Conservation (phyloP, 2,797 vertebrate species). For the Rhynchotus rufescens region DNA sequence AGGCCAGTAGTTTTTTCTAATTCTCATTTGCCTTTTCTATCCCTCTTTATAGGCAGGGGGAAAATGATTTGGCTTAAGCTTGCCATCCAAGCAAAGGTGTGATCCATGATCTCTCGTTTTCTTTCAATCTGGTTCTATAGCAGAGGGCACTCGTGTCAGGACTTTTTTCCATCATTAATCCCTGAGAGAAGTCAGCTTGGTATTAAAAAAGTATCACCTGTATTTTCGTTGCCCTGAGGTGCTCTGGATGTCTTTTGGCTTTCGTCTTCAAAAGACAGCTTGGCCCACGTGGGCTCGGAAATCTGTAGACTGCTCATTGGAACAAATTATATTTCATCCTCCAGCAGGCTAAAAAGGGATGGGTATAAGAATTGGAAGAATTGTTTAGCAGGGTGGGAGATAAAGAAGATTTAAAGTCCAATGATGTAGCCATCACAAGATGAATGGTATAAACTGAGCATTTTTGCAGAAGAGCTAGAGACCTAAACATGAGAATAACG, state of each 20-base stretch:
- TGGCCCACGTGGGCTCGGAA: constrained; percentile 49
- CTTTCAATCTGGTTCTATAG: constrained; percentile 3
- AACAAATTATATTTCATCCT: constrained; percentile 61
- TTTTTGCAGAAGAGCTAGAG: neutral
- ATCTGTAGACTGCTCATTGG: constrained; percentile 57
- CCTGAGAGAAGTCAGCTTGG: constrained; percentile 30
- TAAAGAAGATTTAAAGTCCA: constrained; percentile 39
- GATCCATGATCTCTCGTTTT: constrained; percentile 5
- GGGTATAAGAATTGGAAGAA: constrained; percentile 44
- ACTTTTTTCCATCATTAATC: constrained; percentile 51
- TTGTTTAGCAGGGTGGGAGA: constrained; percentile 22
- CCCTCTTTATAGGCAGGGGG: neutral
- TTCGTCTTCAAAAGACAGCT: constrained; percentile 65
- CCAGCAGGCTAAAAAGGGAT: constrained; percentile 50
- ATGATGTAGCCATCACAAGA: neutral
- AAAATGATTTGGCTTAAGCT: constrained; percentile 26
- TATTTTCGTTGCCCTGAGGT: constrained; percentile 45
- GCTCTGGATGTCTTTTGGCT: constrained; percentile 44
- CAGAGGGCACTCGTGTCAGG: constrained; percentile 10
- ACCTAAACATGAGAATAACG: neutral
- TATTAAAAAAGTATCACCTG: constrained; percentile 55
- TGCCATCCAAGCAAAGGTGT: neutral
- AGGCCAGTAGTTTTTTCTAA: constrained; percentile 26
- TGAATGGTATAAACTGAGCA: constrained; percentile 24
- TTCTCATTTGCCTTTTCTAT: constrained; percentile 44